A percentile compares a stretch with the other conserved stretches of the same genome.
Conservation (phyloP, 2,888 invertebrate species). For the Tridacna crocea region DNA sequence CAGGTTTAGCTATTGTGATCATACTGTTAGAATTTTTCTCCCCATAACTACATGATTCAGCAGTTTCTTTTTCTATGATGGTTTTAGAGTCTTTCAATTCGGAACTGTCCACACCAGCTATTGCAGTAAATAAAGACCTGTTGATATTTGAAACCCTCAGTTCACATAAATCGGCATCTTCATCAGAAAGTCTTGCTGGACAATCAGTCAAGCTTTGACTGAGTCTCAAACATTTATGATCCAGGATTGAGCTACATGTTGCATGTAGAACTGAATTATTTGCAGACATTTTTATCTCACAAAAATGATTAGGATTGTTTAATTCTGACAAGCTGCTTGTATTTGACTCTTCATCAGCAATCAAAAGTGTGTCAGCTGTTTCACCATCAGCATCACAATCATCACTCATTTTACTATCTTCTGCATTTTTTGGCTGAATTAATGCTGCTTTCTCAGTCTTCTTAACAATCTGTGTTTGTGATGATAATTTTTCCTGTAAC, state of each 20-base stretch:
- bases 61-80: no score
- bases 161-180: constrained; percentile 39
- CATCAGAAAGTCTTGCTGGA: background rate
- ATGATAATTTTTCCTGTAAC: constrained; percentile 33
- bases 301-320: background rate
- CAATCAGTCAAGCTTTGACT: constrained; percentile 10
- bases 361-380: constrained; percentile 8
- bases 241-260: background rate
- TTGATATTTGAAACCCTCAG: constrained; percentile 45
- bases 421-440: background rate
- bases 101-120: constrained; percentile 3
- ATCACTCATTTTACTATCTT: background rate
- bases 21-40: background rate
- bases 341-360: constrained; percentile 19
- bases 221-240: background rate
- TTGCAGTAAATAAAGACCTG: constrained; percentile 34
- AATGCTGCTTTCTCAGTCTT: background rate
- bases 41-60: no score
- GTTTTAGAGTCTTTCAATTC: no score
- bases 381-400: constrained; percentile 10
- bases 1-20: background rate
- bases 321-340: background rate
- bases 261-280: background rate
- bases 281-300: background rate
- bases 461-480: background rate